phyloP scores from a whole-genome alignment of 2,888 invertebrate species.

The Eurois occulta region DNA sequence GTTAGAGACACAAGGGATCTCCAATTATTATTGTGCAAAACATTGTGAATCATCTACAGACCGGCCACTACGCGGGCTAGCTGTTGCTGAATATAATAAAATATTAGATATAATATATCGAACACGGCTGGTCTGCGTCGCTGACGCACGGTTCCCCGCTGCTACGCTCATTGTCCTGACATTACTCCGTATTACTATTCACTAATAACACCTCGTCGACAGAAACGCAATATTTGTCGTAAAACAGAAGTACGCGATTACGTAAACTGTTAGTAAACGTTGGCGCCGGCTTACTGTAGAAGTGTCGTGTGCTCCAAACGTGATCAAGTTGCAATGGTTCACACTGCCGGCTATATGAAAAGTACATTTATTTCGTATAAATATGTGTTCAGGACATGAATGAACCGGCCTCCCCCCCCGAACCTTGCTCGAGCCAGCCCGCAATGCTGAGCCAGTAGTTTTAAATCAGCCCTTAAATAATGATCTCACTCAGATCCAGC shows the following conservation, averaged over 20 bases:
- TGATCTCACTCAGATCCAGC: too few species aligned
- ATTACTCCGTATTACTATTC: slow-evolving; percentile 35
- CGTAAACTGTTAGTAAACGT: slow-evolving; percentile 1
- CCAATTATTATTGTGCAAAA: background rate
- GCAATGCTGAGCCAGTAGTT: too few species aligned
- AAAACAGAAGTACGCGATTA: slow-evolving; percentile 42
- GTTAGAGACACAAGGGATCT: background rate
- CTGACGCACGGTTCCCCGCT: slow-evolving; percentile 57
- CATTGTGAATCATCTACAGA: slow-evolving; percentile 1
- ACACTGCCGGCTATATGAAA: background rate
- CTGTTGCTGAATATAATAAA: background rate
- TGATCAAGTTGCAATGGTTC: background rate
- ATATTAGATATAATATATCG: background rate
- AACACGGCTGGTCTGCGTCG: background rate
- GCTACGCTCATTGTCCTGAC: slow-evolving; percentile 37
- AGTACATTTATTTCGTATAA: background rate
- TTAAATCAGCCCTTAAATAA: too few species aligned
- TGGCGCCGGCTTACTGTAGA: background rate
- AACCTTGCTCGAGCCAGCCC: too few species aligned
- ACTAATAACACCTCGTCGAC: slow-evolving; percentile 29
- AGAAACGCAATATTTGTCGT: slow-evolving; percentile 49
- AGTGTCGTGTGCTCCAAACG: background rate
- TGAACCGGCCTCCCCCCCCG: background rate
- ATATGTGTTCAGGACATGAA: too few species aligned
- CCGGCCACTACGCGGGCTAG: background rate